Base-by-base conservation (phyloP, 2,113 vertebrate genomes). In the Corythaeola cristata region DNA sequence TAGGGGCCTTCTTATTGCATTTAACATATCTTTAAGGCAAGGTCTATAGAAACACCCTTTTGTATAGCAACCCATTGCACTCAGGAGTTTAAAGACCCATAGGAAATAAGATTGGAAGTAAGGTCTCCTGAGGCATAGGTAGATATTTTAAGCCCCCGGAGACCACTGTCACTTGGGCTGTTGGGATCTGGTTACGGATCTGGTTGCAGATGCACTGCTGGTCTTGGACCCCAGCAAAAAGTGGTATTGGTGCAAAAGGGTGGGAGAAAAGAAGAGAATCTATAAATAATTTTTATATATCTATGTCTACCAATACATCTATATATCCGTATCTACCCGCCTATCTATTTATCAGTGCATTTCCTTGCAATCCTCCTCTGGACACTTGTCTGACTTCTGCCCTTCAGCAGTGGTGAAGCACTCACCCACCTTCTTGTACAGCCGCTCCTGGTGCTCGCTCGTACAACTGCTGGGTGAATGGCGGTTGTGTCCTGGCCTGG, bases 221-320 rank as follows among this genome's bases (percentile, higher is more conserved):
- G 6, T 83, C 39, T 33, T 44, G 59, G 41, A 63, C 32, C 24
- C 22, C 3, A 8, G 18, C 13, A 39, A 49, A 73, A 76, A 87
- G 12, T 0, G 0, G 8, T 4, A 18, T 28, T 50, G 63, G 32
- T 66, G 58, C 21, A 56, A 45, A 30, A 45, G 44, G 6, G 6
- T 30, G 18, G 18, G 11, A 72, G 56, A 63, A 78, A 72, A n/a
- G 35, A 37, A 75, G 33, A 56, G 15, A 89, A 81, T 55, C 41
- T 64, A 14, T 45, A 75, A 60, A 71, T 41, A 12, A 8, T 45
- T 49, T 18, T 44, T 9, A 15, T 67, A 3, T n/a, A n/a, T 35
- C 55, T 88, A 0, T 33, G 28, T 63, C 32, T 56, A 30, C 53
- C 44, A 11, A 9, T 67, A 13, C 15, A n/a, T 28, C 33, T 26